phyloP scores from a whole-genome alignment of 2,888 invertebrate species.

The Acronicta psi region DNA sequence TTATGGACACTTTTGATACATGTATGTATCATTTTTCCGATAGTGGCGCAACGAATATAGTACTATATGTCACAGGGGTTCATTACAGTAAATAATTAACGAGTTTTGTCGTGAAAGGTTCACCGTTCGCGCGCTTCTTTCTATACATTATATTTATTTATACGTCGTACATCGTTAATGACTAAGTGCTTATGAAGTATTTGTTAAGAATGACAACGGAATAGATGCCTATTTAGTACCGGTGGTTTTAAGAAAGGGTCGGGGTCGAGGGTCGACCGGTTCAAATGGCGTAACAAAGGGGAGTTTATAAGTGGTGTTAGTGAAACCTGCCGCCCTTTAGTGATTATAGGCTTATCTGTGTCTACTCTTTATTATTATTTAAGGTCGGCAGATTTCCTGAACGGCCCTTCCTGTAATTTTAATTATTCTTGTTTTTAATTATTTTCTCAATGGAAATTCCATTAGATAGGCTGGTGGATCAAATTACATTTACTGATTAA shows the following conservation, averaged over 20 bases:
- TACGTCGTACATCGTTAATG: constrained; percentile 23
- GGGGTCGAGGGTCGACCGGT: constrained; percentile 57
- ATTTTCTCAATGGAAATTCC: constrained; percentile 15
- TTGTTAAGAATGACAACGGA: constrained; percentile 50
- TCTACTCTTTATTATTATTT: constrained; percentile 61
- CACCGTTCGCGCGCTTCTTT: constrained; percentile 9
- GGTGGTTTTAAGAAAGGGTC: constrained; percentile 55
- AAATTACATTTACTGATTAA: constrained; percentile 48
- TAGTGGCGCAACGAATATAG: constrained; percentile 8
- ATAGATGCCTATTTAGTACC: constrained; percentile 43
- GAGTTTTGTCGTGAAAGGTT: constrained; percentile 22
- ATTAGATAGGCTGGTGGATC: constrained; percentile 26
- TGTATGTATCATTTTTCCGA: constrained; percentile 23
- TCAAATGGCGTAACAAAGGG: constrained; percentile 62
- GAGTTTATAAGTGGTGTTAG: constrained; percentile 63
- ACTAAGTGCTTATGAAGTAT: constrained; percentile 54
- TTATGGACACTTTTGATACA: background rate
- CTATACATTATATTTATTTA: constrained; percentile 14
- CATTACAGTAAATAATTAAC: constrained; percentile 47
- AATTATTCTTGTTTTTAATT: constrained; percentile 41
- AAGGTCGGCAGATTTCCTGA: constrained; percentile 29
- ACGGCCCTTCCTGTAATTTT: constrained; percentile 26
- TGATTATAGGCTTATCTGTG: constrained; percentile 62
- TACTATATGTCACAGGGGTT: constrained; percentile 24
- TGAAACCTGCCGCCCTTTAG: constrained; percentile 60